A percentile compares a stretch with the other conserved stretches of the same genome.
Evolutionary conservation across 2,113 vertebrate genomes (phyloP).

Genomic region (Colistium nudipinnis): DNA sequence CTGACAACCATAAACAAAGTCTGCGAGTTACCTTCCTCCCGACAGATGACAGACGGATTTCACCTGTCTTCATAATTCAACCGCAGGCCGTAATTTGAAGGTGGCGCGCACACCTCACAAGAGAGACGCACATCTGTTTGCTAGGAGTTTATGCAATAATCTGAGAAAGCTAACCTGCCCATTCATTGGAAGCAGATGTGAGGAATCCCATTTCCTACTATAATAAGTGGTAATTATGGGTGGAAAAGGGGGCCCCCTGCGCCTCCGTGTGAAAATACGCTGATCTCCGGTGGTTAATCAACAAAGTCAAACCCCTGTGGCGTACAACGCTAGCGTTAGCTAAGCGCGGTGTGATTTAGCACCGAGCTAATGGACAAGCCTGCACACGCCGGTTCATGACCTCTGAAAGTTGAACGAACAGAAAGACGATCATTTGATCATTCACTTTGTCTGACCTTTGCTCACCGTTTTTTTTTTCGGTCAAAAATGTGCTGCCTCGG

Average conservation of each 20-base stretch:
- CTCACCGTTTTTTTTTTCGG: constrained; percentile 7
- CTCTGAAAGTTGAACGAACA: constrained; percentile 40
- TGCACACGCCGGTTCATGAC: constrained; percentile 63
- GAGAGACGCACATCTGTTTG: constrained; percentile 82
- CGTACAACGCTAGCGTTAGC: constrained; percentile 27
- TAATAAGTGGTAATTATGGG: constrained; percentile 81
- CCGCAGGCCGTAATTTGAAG: constrained; percentile 73
- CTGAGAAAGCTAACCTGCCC: constrained; percentile 71
- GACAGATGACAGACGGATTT: constrained; percentile 65
- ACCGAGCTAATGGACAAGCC: constrained; percentile 57
- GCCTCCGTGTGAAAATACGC: constrained; percentile 68
- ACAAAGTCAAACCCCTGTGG: constrained; percentile 20
- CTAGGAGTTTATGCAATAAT: constrained; percentile 68
- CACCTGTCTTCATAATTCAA: constrained; percentile 68
- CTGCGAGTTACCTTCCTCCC: constrained; percentile 47
- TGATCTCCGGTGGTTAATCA: constrained; percentile 51
- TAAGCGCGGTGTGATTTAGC: constrained; percentile 52
- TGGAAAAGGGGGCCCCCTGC: constrained; percentile 32
- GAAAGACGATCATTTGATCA: constrained; percentile 50
- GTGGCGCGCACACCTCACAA: constrained; percentile 52
- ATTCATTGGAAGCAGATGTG: constrained; percentile 83
- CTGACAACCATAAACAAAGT: constrained; percentile 64
- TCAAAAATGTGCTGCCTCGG: constrained; percentile 9
- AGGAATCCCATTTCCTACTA: constrained; percentile 75
- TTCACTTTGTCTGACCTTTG: constrained; percentile 25